Evolutionary conservation across 2,797 vertebrate genomes (phyloP), one percentile per base, ranked within the genome.

Genomic region (Danio jaintianensis): DNA sequence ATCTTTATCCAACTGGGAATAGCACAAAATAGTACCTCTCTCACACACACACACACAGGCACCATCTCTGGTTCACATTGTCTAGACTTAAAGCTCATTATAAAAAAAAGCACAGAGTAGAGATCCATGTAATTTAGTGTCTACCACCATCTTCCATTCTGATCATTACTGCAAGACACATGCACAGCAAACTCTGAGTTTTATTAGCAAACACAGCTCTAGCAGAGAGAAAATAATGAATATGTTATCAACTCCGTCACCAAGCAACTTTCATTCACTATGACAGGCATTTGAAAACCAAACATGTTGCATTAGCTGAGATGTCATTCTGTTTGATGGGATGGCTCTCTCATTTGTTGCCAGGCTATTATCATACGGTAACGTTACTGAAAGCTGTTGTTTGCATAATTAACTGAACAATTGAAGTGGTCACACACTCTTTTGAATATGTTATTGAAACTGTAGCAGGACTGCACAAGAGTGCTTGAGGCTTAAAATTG

Each of bases 1-100:
- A 55, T 80, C 69, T 64, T 64, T 47, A 64, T 16, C 38, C 58
- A 38, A 8, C 36, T 59, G 55, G 75, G 16, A 79, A 75, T 61
- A 77, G 42, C 62, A 68, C 29, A 75, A 53, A 61, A 73, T 29
- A 29, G 13, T 42, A 11, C 45, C 20, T 29, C 29, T 73, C 67
- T 29, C 62, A 67, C 63, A 79, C 63, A 66, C 55, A 75, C 52
- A 63, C 3, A 36, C 8, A 52, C 20, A 6, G 22, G 62, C 63
- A 77, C 48, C 50, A 55, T 47, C 13, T 13, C 58, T 11, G 40
- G 48, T 5, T 43, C 40, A 2, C 22, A 71, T 55, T 61, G 67
- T 78, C 75, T 61, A 81, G 63, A 80, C 70, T 59, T 63, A 29
- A 59, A 75, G 64, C 75, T 85, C 79, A 79, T 85, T 85, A 85